Base-by-base conservation (phyloP, 2,797 vertebrate genomes). In the Lepus townsendii region DNA sequence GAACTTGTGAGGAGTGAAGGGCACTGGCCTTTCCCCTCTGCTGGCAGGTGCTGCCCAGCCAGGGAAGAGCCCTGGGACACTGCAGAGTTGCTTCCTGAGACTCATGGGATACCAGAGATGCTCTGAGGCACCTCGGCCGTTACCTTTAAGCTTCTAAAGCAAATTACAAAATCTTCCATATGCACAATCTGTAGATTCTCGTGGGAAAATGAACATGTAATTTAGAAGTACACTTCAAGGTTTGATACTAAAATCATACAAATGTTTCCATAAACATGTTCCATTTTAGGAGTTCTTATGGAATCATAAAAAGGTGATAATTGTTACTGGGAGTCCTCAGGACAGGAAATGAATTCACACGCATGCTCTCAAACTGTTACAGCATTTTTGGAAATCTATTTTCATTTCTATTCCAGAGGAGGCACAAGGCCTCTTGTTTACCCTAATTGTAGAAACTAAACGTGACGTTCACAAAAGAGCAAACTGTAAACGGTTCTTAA, bases 341-440 rank as follows among this genome's bases (percentile, higher is more conserved):
- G 80, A 72, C 30, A 93, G 86, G 62, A 71, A 93, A 30, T 63
- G n/a, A 86, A 32, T 62, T 89, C 35, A 83, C 14, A 65, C 47
- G 26, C 42, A 20, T 10, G 10, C 7, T 54, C 54, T 73, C 13
- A 50, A 60, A 66, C 5, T n/a, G 68, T 27, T 19, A 32, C 0
- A 89, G 90, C 52, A 52, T 75, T 93, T 94, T 94, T 62, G 76
- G 80, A 93, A 86, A 89, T 47, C 24, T 26, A 1, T 88, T 90
- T 92, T 65, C 63, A 79, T 57, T 57, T 50, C 63, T 72, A 16
- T 71, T 88, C 42, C 72, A 62, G 68, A 80, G 62, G 38, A 87
- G 22, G 13, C 82, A 52, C 22, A 93, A 75, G 42, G 27, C 35
- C 19, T 35, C 35, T 8, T 78, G 17, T 87, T 90, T 35, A 68